phyloP scores from a whole-genome alignment of 2,797 vertebrate species.

The Gambelia wislizenii region DNA sequence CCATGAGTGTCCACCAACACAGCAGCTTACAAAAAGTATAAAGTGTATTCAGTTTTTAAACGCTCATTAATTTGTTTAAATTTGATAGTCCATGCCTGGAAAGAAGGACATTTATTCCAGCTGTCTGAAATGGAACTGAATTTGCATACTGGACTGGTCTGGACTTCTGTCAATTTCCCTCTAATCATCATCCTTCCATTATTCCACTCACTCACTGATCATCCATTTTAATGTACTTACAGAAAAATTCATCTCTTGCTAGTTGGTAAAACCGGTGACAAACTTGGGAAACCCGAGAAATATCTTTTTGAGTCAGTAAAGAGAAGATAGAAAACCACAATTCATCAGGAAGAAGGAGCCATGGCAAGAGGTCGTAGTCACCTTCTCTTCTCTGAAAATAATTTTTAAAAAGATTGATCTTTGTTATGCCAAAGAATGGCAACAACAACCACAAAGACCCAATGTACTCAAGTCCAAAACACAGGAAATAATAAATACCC shows the following conservation, averaged over 20 bases:
- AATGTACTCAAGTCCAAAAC: background rate
- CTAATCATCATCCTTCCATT: background rate
- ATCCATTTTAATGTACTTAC: slow-evolving; percentile 64
- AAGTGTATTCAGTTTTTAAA: background rate
- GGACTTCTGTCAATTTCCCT: background rate
- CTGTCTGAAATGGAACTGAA: background rate
- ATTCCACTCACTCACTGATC: background rate
- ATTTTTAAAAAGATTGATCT: slow-evolving; percentile 25
- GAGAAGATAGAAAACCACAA: slow-evolving; percentile 75
- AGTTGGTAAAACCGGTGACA: slow-evolving; percentile 70
- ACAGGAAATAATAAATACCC: background rate
- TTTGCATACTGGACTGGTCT: background rate
- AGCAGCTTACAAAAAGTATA: background rate
- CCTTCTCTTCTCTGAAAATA: slow-evolving; percentile 49
- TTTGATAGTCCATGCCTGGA: background rate
- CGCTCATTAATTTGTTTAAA: background rate
- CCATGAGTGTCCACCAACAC: background rate
- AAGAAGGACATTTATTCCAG: background rate
- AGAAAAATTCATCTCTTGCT: slow-evolving; percentile 73
- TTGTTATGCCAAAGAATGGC: background rate
- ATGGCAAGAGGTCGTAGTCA: slow-evolving; percentile 42
- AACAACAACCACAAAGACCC: background rate
- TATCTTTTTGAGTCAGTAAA: slow-evolving; percentile 68
- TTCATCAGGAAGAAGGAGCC: slow-evolving; percentile 77
- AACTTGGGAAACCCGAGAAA: slow-evolving; percentile 65